phyloP scores from a whole-genome alignment of 64 coral and sea anemone species.

The Cladopsammia gracilis region DNA sequence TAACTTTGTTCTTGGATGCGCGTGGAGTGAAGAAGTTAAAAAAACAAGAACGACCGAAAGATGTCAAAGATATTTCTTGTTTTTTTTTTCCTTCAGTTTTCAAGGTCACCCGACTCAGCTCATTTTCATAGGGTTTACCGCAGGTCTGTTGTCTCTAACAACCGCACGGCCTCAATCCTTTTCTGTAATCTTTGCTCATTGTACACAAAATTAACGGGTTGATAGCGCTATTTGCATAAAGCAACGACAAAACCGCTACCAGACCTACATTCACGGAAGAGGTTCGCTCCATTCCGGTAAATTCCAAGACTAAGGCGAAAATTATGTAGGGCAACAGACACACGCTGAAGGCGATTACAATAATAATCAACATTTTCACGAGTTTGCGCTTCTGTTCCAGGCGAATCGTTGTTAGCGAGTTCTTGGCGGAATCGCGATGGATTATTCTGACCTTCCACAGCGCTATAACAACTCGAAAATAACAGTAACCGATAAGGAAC shows the following conservation, averaged over 20 bases:
- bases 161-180: slow-evolving; percentile 81
- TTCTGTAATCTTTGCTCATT: slow-evolving; percentile 96
- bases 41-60: too few species aligned
- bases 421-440: slow-evolving; percentile 55
- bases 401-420: slow-evolving; percentile 57
- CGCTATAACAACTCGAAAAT: slow-evolving; percentile 74
- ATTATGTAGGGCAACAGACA: slow-evolving; percentile 78
- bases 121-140: too few species aligned
- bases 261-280: slow-evolving; percentile 58
- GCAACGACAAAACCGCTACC: slow-evolving; percentile 74
- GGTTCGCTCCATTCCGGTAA: slow-evolving; percentile 23
- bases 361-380: slow-evolving; percentile 90
- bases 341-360: slow-evolving; percentile 83
- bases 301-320: slow-evolving; percentile 71
- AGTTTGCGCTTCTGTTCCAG: slow-evolving; percentile 91
- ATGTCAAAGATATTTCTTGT: too few species aligned
- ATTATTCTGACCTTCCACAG: slow-evolving; percentile 84
- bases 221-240: slow-evolving; percentile 87
- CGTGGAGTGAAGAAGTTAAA: too few species aligned
- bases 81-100: too few species aligned
- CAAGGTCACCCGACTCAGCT: too few species aligned
- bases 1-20: too few species aligned
- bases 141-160: slow-evolving; percentile 38
- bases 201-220: slow-evolving; percentile 92
- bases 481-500: slow-evolving; percentile 87